A percentile compares a stretch with the other conserved stretches of the same genome.
Evolutionary conservation across 37 sponge, comb jelly and placozoan genomes (phyloP).

Genomic region (Mnemiopsis leidyi): DNA sequence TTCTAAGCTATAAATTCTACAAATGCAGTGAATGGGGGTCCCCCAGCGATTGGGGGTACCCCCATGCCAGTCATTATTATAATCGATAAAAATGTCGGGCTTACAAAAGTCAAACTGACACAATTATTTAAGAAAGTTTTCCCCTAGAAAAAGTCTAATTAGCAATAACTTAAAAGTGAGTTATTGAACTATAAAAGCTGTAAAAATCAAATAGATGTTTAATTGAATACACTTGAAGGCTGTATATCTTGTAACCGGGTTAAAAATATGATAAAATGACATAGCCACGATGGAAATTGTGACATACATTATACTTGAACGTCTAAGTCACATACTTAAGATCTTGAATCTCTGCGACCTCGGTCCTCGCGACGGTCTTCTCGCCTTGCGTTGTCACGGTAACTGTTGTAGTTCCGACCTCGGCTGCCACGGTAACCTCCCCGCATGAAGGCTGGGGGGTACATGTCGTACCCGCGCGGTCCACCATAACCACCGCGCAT

Average conservation of each 20-base stretch:
- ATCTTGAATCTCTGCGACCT: background rate
- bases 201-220: slow-evolving; percentile 58
- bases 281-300: background rate
- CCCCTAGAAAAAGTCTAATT: slow-evolving; percentile 64
- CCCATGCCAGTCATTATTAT: too few species aligned
- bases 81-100: background rate
- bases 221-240: slow-evolving; percentile 46
- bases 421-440: slow-evolving; percentile 41
- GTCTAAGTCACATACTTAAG: background rate
- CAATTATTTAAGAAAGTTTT: slow-evolving; percentile 45
- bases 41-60: too few species aligned
- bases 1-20: background rate
- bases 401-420: background rate
- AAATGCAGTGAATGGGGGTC: background rate
- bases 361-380: background rate
- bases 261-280: slow-evolving; percentile 59
- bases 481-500: background rate
- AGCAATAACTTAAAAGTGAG: slow-evolving; percentile 52
- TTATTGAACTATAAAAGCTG: slow-evolving; percentile 60
- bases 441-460: background rate
- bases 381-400: background rate
- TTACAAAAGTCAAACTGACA: background rate
- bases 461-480: slow-evolving; percentile 55
- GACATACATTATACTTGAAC: background rate
- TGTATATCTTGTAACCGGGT: slow-evolving; percentile 39